Conservation (phyloP, 1,140 invertebrate species). For the Atopsyche davidsoni region DNA sequence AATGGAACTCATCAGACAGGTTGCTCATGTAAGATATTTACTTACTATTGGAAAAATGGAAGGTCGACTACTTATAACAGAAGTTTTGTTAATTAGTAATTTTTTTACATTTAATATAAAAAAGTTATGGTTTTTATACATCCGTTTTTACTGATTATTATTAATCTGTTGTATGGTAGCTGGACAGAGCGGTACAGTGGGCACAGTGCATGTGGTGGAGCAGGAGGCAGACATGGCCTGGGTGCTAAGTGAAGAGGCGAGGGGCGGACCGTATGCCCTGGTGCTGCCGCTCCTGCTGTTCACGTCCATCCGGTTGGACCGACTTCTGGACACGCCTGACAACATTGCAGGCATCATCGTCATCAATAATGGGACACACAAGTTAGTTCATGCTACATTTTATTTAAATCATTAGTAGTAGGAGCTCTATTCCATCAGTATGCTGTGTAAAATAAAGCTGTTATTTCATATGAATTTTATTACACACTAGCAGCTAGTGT, state of each 20-base stretch:
- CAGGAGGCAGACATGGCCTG: slow-evolving; percentile 61
- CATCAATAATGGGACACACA: slow-evolving; percentile 42
- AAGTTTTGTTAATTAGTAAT: not conserved
- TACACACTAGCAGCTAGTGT: no score
- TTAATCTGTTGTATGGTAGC: slow-evolving; percentile 42
- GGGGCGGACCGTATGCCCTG: slow-evolving; percentile 65
- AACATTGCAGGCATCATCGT: slow-evolving; percentile 53
- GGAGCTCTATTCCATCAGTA: not conserved
- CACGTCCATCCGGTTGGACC: slow-evolving; percentile 45
- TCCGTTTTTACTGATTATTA: slow-evolving; percentile 8
- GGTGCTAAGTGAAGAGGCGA: slow-evolving; percentile 57
- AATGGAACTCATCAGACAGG: slow-evolving; percentile 92
- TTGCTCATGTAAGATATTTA: slow-evolving; percentile 69
- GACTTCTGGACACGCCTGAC: slow-evolving; percentile 42
- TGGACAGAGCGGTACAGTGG: slow-evolving; percentile 67
- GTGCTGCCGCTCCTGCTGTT: slow-evolving; percentile 61
- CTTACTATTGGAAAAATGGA: not conserved
- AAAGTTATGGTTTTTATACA: not conserved
- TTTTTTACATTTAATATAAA: not conserved
- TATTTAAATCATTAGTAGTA: slow-evolving; percentile 4
- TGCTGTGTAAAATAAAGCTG: slow-evolving; percentile 5
- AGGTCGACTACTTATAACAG: not conserved
- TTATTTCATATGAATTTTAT: not conserved
- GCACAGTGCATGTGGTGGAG: slow-evolving; percentile 72
- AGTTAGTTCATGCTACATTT: slow-evolving; percentile 30